Conservation (phyloP, 2,888 invertebrate genomes). For the Hydraecia micacea region DNA sequence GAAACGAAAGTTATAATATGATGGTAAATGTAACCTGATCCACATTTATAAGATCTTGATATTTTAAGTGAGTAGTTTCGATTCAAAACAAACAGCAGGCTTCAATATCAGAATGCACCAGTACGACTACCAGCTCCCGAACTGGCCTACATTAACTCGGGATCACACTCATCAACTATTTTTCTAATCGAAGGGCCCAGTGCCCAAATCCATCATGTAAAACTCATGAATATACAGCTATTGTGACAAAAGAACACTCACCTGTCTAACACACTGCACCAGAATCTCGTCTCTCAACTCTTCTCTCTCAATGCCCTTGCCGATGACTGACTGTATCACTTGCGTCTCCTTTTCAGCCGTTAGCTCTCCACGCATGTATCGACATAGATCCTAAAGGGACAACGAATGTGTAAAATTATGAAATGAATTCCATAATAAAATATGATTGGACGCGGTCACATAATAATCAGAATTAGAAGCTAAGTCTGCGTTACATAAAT, state of each 20-base stretch:
- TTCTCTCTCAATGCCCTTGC: constrained; percentile 96
- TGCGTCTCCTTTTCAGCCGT: constrained; percentile 95
- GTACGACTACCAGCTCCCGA: not conserved
- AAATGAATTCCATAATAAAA: no score
- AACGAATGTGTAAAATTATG: not conserved
- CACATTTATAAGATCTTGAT: not conserved
- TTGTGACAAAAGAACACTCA: constrained; percentile 49
- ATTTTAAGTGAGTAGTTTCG: not conserved
- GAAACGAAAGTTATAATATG: not conserved
- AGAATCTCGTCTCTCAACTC: constrained; percentile 98
- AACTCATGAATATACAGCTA: not conserved
- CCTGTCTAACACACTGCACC: constrained; percentile 96
- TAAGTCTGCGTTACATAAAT: no score
- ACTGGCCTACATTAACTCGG: not conserved
- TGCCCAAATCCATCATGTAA: not conserved
- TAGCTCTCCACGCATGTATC: constrained; percentile 96
- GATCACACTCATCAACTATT: not conserved
- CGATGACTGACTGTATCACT: constrained; percentile 95
- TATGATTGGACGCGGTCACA: no score
- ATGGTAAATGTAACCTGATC: not conserved
- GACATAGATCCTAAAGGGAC: constrained; percentile 93
- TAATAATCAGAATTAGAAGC: no score
- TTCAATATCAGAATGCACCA: not conserved
- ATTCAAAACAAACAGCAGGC: not conserved
- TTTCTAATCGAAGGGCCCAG: not conserved